These are phyloP conservation scores for Cremastinae sp. DNA, from an alignment of 2,888 invertebrate genomes.

Conservation along the genomic window DNA sequence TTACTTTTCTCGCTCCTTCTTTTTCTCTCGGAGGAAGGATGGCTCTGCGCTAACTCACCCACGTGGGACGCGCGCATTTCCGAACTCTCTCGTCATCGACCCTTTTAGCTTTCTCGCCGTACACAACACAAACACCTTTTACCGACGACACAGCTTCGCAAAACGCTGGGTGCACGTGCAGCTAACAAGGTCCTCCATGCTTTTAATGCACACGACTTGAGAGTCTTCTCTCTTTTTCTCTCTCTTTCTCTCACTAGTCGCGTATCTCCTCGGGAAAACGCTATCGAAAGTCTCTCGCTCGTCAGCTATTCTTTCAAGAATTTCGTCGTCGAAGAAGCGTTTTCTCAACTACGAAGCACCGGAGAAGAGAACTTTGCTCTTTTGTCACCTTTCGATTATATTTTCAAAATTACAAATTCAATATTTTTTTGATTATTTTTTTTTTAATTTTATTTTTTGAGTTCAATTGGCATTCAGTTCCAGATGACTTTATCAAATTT, in stretches of 20 bases:
- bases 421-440: too few relatives aligned
- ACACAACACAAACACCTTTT: constrained; percentile 42
- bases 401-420: too few relatives aligned
- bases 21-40: constrained; percentile 65
- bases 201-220: not conserved
- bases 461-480: too few relatives aligned
- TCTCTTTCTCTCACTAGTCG: constrained; percentile 8
- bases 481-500: too few relatives aligned
- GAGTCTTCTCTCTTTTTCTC: constrained; percentile 15
- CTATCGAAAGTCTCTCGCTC: constrained; percentile 26
- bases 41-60: constrained; percentile 74
- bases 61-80: constrained; percentile 76
- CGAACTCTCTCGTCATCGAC: constrained; percentile 79
- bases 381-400: not conserved
- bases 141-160: constrained; percentile 27
- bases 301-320: constrained; percentile 35
- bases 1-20: constrained; percentile 11
- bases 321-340: constrained; percentile 3
- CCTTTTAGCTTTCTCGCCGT: constrained; percentile 73
- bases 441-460: too few relatives aligned
- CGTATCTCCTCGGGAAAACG: constrained; percentile 10
- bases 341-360: not conserved
- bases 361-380: not conserved
- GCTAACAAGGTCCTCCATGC: constrained; percentile 45
- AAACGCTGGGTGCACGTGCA: constrained; percentile 31